Evolutionary conservation across 2,888 invertebrate species (phyloP).

Genomic region (Trisateles emortualis): DNA sequence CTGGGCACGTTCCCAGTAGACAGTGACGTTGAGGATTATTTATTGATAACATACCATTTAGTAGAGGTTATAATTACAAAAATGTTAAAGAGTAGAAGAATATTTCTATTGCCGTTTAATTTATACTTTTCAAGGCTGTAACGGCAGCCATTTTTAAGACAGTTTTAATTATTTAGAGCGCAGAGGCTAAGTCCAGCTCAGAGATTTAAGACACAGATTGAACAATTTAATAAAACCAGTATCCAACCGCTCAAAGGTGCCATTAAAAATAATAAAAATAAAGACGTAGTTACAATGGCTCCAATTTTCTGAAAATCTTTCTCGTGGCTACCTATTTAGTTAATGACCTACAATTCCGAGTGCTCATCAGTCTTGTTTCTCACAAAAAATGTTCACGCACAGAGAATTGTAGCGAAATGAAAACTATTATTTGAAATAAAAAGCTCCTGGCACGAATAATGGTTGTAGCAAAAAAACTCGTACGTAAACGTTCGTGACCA

Average conservation of each 20-base stretch:
- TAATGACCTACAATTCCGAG: constrained; percentile 25
- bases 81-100: background rate
- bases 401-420: constrained; percentile 22
- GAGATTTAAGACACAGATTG: too few species aligned
- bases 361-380: constrained; percentile 21
- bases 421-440: constrained; percentile 47
- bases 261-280: constrained; percentile 2
- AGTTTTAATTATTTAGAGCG: too few species aligned
- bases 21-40: too few species aligned
- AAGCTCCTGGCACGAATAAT: constrained; percentile 36
- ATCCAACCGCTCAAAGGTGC: background rate
- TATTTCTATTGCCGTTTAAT: too few species aligned
- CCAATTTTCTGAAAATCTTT: constrained; percentile 3
- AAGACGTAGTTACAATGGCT: background rate
- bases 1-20: too few species aligned
- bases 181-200: too few species aligned
- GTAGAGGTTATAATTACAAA: background rate
- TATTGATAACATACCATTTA: too few species aligned
- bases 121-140: too few species aligned
- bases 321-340: constrained; percentile 8
- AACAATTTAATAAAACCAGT: background rate
- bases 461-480: constrained; percentile 39
- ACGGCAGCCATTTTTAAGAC: too few species aligned
- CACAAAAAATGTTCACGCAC: constrained; percentile 25
- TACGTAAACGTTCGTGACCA: constrained; percentile 48